phyloP scores from a whole-genome alignment of 2,113 vertebrate species.

The Embiotoca jacksoni region DNA sequence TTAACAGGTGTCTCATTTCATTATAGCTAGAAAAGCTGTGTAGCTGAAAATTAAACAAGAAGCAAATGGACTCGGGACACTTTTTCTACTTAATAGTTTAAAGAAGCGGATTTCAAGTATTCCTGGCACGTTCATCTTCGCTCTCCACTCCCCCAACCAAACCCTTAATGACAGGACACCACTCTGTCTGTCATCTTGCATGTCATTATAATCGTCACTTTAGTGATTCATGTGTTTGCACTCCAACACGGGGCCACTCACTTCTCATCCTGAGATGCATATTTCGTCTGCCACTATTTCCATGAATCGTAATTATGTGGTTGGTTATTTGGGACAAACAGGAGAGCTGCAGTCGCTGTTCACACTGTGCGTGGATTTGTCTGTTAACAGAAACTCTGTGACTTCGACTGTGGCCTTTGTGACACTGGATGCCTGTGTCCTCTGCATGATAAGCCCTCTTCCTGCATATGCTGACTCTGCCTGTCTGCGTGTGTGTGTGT shows the following conservation, averaged over 20 bases:
- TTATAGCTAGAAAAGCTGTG: neutral
- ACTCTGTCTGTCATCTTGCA: slow-evolving; percentile 50
- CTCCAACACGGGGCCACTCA: slow-evolving; percentile 17
- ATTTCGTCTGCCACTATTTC: neutral
- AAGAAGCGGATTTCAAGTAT: slow-evolving; percentile 33
- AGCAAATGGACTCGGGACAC: neutral
- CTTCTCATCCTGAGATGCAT: slow-evolving; percentile 31
- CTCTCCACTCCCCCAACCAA: slow-evolving; percentile 35
- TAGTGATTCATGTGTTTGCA: slow-evolving; percentile 65
- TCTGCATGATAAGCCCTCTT: slow-evolving; percentile 56
- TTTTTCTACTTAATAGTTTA: slow-evolving; percentile 10
- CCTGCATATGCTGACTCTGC: slow-evolving; percentile 71
- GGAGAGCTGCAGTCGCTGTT: slow-evolving; percentile 11
- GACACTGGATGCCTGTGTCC: slow-evolving; percentile 58
- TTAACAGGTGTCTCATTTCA: slow-evolving; percentile 28
- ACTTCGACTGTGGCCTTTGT: slow-evolving; percentile 70
- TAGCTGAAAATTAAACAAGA: neutral
- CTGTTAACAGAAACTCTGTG: slow-evolving; percentile 10
- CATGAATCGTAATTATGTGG: neutral
- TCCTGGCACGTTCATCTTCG: slow-evolving; percentile 33
- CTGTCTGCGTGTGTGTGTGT: slow-evolving; percentile 36
- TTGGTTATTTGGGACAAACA: slow-evolving; percentile 12
- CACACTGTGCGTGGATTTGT: slow-evolving; percentile 9
- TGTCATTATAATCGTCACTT: slow-evolving; percentile 44
- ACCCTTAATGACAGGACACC: slow-evolving; percentile 59